Conservation (phyloP, 30 jellyfish, hydroid and myxozoan species). For the Clytia hemisphaerica region DNA sequence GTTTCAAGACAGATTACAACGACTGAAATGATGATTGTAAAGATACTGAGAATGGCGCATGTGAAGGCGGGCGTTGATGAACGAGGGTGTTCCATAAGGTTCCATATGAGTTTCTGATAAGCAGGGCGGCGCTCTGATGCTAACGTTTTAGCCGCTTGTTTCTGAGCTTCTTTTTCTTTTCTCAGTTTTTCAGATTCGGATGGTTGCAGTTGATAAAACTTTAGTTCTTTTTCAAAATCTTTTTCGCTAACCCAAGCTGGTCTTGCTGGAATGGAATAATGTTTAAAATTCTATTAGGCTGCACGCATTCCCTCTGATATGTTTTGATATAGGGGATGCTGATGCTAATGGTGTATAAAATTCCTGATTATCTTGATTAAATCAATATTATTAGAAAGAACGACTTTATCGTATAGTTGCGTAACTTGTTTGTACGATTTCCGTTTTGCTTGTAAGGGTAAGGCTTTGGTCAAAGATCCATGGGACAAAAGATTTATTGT, state of each 20-base stretch:
- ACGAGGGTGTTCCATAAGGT: constrained; percentile 26
- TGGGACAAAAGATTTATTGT: not conserved
- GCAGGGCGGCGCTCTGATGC: constrained; percentile 20
- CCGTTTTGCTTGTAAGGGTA: no score
- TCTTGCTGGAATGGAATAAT: no score
- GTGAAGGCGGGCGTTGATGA: constrained; percentile 16
- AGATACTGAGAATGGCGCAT: constrained; percentile 27
- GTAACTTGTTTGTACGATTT: no score
- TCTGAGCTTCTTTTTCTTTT: constrained; percentile 33
- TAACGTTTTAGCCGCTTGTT: not conserved
- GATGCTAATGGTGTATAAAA: no score
- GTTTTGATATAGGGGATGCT: no score
- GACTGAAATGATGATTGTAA: constrained; percentile 27
- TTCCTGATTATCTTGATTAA: no score
- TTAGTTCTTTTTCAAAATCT: constrained; percentile 38
- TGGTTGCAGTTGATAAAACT: constrained; percentile 28
- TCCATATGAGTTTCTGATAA: constrained; percentile 24
- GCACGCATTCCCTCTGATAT: no score
- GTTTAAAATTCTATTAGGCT: no score
- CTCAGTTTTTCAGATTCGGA: constrained; percentile 21
- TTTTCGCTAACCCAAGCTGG: constrained; percentile 32
- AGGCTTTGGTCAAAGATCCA: not conserved
- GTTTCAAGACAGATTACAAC: constrained; percentile 53
- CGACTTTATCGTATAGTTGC: no score
- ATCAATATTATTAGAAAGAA: no score